Percentiles rank a stretch among this genome's conserved stretches.
Evolutionary conservation across 2,888 invertebrate species (phyloP).

Genomic region (Noctua janthe): DNA sequence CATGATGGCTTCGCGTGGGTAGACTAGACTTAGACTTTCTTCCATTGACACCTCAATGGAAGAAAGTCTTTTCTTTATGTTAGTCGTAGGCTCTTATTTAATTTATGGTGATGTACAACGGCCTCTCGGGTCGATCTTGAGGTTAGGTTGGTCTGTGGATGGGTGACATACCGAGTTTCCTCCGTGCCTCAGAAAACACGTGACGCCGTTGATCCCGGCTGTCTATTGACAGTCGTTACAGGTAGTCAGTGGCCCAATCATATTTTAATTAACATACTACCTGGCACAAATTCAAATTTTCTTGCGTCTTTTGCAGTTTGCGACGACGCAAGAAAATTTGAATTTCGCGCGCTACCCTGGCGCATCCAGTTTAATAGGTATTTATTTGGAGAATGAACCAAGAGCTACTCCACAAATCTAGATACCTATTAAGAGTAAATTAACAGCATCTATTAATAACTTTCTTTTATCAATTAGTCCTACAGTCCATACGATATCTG

Average conservation of each 20-base stretch:
- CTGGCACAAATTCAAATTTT: too few relatives aligned
- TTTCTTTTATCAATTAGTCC: slow-evolving; percentile 39
- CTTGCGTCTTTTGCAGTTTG: too few relatives aligned
- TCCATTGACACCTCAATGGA: background rate
- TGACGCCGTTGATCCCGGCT: background rate
- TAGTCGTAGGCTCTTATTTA: background rate
- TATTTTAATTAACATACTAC: too few relatives aligned
- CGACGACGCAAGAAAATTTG: too few relatives aligned
- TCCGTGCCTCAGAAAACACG: background rate
- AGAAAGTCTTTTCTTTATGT: background rate
- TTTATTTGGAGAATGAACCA: background rate
- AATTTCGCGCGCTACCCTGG: too few relatives aligned
- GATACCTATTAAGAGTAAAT: slow-evolving; percentile 10
- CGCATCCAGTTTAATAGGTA: background rate
- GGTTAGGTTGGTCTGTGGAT: background rate
- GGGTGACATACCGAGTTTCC: background rate
- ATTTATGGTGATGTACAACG: background rate
- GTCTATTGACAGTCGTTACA: background rate
- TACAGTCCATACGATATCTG: background rate
- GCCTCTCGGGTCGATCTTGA: background rate
- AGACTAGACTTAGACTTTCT: background rate
- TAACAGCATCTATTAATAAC: slow-evolving; percentile 33
- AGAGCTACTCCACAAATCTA: slow-evolving; percentile 11
- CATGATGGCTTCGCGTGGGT: background rate
- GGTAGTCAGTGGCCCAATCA: background rate